These are phyloP conservation scores for Esox niger DNA, from an alignment of 2,113 vertebrate species.

Conservation along the genomic window DNA sequence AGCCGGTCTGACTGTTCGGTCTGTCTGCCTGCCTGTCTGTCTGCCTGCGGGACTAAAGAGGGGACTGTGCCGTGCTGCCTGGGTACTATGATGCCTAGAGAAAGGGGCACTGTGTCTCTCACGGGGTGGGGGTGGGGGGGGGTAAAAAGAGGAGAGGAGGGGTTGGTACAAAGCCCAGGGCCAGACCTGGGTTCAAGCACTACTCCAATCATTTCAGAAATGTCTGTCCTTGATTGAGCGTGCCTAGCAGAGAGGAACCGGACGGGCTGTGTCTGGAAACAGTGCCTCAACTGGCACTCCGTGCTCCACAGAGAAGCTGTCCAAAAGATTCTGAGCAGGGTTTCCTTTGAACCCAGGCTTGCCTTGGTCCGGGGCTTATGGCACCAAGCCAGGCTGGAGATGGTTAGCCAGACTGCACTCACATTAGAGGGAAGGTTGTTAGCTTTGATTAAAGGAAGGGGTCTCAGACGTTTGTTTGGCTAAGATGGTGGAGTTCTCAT, in stretches of 20 bases:
- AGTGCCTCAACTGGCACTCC: too few species aligned
- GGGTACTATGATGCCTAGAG: slow-evolving; percentile 34
- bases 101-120: slow-evolving; percentile 50
- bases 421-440: slow-evolving; percentile 65
- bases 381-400: slow-evolving; percentile 76
- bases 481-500: slow-evolving; percentile 11
- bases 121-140: neutral
- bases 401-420: slow-evolving; percentile 70
- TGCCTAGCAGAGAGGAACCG: too few species aligned
- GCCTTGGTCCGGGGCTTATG: slow-evolving; percentile 41
- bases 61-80: slow-evolving; percentile 23
- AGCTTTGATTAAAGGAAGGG: slow-evolving; percentile 64
- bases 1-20: slow-evolving; percentile 34
- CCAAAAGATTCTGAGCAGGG: too few species aligned
- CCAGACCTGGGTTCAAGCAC: slow-evolving; percentile 1
- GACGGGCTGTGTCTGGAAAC: too few species aligned
- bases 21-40: too few species aligned
- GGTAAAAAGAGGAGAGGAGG: slow-evolving; percentile 8
- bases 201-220: too few species aligned
- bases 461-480: slow-evolving; percentile 49
- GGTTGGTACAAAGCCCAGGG: slow-evolving; percentile 35
- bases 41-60: slow-evolving; percentile 22
- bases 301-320: too few species aligned
- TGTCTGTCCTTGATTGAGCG: too few species aligned
- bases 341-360: too few species aligned